These are phyloP conservation scores for Herminia tarsipennalis DNA, from an alignment of 2,888 invertebrate genomes.

Conservation along the genomic window DNA sequence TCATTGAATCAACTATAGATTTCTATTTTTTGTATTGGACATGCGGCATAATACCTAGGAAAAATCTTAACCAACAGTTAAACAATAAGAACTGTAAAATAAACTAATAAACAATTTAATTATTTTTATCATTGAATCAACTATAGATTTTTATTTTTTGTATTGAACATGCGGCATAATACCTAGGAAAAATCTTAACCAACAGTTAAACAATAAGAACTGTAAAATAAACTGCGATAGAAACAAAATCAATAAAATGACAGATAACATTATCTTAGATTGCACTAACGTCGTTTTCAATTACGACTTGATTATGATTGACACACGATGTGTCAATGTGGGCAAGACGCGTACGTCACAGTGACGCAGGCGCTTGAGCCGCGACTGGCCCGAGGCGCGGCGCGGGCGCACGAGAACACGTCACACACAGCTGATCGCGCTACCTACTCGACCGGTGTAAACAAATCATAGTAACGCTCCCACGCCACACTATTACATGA, in stretches of 20 bases:
- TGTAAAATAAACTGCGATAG: neutral
- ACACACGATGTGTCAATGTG: constrained; percentile 35
- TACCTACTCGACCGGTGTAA: constrained; percentile 67
- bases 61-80: no score
- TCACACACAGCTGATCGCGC: constrained; percentile 78
- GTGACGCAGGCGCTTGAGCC: constrained; percentile 48
- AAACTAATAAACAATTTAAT: no score
- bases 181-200: no score
- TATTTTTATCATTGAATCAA: no score
- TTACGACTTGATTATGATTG: constrained; percentile 37
- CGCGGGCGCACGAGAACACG: constrained; percentile 55
- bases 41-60: no score
- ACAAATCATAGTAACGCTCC: constrained; percentile 81
- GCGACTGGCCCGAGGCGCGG: constrained; percentile 43
- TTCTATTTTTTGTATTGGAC: no score
- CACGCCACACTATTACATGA: constrained; percentile 59
- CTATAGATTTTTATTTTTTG: no score
- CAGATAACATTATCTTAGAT: no score
- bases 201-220: neutral
- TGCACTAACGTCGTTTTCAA: constrained; percentile 17
- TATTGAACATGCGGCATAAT: no score
- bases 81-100: neutral
- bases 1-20: no score
- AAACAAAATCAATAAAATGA: no score
- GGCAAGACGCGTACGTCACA: constrained; percentile 51